Evolutionary conservation across 1,140 invertebrate species (phyloP).

Genomic region (Aethina tumida): DNA sequence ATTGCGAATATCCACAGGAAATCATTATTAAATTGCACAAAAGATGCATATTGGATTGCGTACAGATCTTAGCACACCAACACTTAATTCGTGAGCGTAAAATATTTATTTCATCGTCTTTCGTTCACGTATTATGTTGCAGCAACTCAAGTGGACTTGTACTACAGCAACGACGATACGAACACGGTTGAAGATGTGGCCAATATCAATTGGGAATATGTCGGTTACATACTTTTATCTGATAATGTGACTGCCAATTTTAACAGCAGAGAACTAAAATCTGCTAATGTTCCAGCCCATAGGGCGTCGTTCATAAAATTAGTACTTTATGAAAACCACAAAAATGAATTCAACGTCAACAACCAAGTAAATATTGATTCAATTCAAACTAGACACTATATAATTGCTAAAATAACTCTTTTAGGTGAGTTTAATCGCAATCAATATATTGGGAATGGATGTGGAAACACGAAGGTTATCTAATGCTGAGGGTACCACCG

Average conservation of each 20-base stretch:
- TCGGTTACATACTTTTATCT: conserved; percentile 73
- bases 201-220: conserved; percentile 50
- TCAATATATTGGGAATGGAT: conserved; percentile 33
- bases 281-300: conserved; percentile 67
- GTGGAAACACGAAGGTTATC: conserved; percentile 11
- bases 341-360: conserved; percentile 59
- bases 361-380: conserved; percentile 58
- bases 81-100: conserved; percentile 74
- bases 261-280: conserved; percentile 79
- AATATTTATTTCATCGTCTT: neutral
- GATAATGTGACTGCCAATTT: conserved; percentile 72
- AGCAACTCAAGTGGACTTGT: conserved; percentile 53
- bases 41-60: conserved; percentile 64
- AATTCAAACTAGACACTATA: conserved; percentile 20
- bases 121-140: conserved; percentile 15
- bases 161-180: conserved; percentile 43
- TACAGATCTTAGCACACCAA: conserved; percentile 87
- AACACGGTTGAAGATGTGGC: conserved; percentile 38
- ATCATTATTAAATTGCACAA: conserved; percentile 72
- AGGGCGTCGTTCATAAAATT: conserved; percentile 76
- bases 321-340: conserved; percentile 70
- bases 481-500: conserved; percentile 14
- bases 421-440: conserved; percentile 36
- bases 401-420: conserved; percentile 14
- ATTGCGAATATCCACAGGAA: conserved; percentile 76